Base-by-base conservation (phyloP, 2,797 vertebrate genomes). In the Leptoclinus maculatus region DNA sequence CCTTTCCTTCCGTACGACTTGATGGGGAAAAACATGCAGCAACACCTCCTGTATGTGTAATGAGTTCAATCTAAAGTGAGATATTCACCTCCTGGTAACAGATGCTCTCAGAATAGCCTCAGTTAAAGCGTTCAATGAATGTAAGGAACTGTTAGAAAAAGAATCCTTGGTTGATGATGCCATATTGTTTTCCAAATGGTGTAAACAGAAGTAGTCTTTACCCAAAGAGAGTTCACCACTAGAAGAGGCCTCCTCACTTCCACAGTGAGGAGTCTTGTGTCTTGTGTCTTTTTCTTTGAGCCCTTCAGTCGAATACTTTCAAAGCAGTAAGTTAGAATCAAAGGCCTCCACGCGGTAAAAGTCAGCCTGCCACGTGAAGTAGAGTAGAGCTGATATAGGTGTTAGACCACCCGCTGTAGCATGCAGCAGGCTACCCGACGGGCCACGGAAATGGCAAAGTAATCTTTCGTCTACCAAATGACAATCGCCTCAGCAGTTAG, bases 41-140 rank as follows among this genome's bases (percentile, higher is more conserved):
- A 81, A 88, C 87, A 89, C 83, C 83, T 84, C 71, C 6, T 27
- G 69, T 66, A 69, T 25, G 67, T 81, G 79, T 67, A 85, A 86
- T 85, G 75, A 84, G 49, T 82, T 86, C 79, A 73, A 56, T 76
- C 68, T 74, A 41, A 77, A 78, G 83, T 83, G 84, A 87, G 82
- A 85, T 23, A 51, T 74, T 86, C 74, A 70, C 79, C 79, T 77
- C 54, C 7, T 63, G 66, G 34, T 58, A 71, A 83, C 74, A 83
- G 80, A 83, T 85, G 78, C 74, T 82, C 68, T 66, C 27, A 80
- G 39, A 82, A 87, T 56, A 69, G 49, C 19, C 41, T 34, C 62
- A 62, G 63, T 64, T 54, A 56, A 75, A 68, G n/a, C 38, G 25
- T 67, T 56, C 32, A 49, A 3, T 45, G 23, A 49, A 36, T 25